Base-by-base conservation (phyloP, 2,797 vertebrate genomes). In the Tarsius wallacei region DNA sequence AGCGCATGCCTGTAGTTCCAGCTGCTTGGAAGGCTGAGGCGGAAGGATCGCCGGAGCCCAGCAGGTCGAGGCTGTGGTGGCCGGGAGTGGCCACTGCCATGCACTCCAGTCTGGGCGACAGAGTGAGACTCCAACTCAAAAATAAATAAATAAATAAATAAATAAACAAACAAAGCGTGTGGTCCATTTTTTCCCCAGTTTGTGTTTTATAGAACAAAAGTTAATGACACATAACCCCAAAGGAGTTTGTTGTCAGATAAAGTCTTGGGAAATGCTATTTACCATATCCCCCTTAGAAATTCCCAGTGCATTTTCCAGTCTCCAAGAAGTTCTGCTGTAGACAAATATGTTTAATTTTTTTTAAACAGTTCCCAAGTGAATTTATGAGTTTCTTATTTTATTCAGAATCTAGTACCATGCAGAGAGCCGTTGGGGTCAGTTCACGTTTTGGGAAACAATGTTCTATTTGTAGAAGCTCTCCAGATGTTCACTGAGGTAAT, bases 381-480 rank as follows among this genome's bases (percentile, higher is more conserved):
- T 84, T 87, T 63, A 49, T 57, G 51, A 77, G 22, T 92, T 95
- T 94, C 26, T 55, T 74, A 4, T 88, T 88, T 97, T 87, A 77
- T 17, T 84, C 26, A 61, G 31, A 87, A 73, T 87, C 82, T 82
- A 1, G 93, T 96, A 70, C 47, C 49, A 49, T 74, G 63, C 36
- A 88, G 57, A 86, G 78, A 93, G 53, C 7, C 55, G 33, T 70
- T 59, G 53, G 64, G 80, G 36, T 94, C 76, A 59, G 47, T 42
- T n/a, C 2, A 53, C 13, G 73, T 81, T 55, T 12, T 71, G 61
- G 71, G 66, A 53, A 90, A 82, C 14, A 51, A 1, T 70, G 83
- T 57, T 73, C 17, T 86, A 2, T 59, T 81, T 93, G 55, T 17
- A 14, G 26, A 68, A 42, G 64, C 70, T 42, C 14, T 84, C 33